These are phyloP conservation scores for Callitettix versicolor DNA, from an alignment of 1,140 invertebrate genomes.

Conservation along the genomic window DNA sequence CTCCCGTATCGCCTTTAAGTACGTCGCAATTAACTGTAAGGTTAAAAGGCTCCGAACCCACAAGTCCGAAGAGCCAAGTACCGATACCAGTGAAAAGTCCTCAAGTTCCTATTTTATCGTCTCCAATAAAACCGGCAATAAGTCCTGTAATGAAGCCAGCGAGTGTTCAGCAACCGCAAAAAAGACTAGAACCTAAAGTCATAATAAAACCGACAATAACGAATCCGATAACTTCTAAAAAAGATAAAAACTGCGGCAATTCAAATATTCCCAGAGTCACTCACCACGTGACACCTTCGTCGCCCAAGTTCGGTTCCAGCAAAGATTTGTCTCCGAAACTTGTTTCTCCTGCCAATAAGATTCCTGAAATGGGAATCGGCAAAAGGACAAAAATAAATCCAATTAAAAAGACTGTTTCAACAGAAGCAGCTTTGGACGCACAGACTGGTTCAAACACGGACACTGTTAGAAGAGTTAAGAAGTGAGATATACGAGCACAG, in stretches of 20 bases:
- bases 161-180: slow-evolving; percentile 13
- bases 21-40: slow-evolving; percentile 10
- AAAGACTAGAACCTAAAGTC: slow-evolving; percentile 35
- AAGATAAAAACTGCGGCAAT: slow-evolving; percentile 28
- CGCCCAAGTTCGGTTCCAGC: slow-evolving; percentile 24
- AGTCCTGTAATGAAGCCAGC: neutral
- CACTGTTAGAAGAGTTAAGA: slow-evolving; percentile 16
- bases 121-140: slow-evolving; percentile 4
- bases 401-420: slow-evolving; percentile 20
- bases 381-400: slow-evolving; percentile 21
- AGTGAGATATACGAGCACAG: neutral
- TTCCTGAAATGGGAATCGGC: slow-evolving; percentile 22
- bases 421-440: slow-evolving; percentile 13
- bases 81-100: slow-evolving; percentile 12
- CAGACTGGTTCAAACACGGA: slow-evolving; percentile 6
- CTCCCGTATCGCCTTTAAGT: slow-evolving; percentile 33
- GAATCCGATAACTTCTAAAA: slow-evolving; percentile 21
- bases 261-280: slow-evolving; percentile 36
- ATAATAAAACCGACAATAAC: slow-evolving; percentile 38
- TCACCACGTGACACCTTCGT: slow-evolving; percentile 29
- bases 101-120: neutral
- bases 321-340: slow-evolving; percentile 20
- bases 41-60: slow-evolving; percentile 30
- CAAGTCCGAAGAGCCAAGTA: slow-evolving; percentile 27
- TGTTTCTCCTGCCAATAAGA: slow-evolving; percentile 26